Conservation (phyloP, 37 sponge, comb jelly and placozoan species). For the Aphrocallistes beatrix region DNA sequence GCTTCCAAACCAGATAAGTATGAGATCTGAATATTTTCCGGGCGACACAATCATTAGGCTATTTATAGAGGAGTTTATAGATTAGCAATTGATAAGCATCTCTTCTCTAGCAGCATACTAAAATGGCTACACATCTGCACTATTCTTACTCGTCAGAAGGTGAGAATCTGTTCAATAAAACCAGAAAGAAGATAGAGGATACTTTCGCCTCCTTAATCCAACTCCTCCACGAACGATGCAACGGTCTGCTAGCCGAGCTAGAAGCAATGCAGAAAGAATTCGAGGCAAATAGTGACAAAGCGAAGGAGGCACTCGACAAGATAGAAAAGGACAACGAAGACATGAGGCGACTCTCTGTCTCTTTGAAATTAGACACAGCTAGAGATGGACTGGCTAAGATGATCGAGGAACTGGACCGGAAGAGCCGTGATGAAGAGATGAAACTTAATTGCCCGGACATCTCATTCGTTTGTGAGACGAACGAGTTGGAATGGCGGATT, state of each 20-base stretch:
- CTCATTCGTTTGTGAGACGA: background rate
- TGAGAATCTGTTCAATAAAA: background rate
- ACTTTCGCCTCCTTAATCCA: background rate
- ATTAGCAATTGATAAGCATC: background rate
- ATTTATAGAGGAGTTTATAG: too few species aligned
- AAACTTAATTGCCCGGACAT: background rate
- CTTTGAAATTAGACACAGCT: background rate
- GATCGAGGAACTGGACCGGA: background rate
- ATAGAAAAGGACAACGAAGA: background rate
- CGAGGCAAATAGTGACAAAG: background rate
- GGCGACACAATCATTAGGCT: too few species aligned
- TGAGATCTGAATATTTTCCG: too few species aligned
- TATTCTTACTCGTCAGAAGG: background rate
- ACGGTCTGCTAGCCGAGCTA: background rate
- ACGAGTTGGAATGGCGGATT: background rate
- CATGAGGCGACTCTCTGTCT: background rate
- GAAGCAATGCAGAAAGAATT: background rate
- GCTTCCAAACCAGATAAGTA: too few species aligned
- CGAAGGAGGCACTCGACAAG: background rate
- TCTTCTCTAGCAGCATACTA: background rate
- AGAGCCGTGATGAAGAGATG: background rate
- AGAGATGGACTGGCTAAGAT: background rate
- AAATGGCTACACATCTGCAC: background rate
- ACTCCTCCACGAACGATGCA: background rate
- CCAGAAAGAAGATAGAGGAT: background rate